These are phyloP conservation scores for Myanophis thanlyinensis DNA, from an alignment of 2,113 vertebrate species.

Conservation along the genomic window DNA sequence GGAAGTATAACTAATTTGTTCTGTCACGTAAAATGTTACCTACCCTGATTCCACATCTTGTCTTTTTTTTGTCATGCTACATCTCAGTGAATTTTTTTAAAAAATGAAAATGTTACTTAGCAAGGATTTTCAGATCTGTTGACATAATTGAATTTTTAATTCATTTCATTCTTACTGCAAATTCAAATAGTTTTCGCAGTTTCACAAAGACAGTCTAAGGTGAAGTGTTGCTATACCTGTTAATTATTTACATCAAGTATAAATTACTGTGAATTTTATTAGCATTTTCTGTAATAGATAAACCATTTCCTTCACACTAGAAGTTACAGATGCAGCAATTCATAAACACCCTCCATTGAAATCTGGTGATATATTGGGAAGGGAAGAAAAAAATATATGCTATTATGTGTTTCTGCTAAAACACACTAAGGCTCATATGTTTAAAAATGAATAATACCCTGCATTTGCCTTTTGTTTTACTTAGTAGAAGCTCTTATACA, in stretches of 20 bases:
- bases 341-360: neutral
- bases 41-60: neutral
- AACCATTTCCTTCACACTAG: neutral
- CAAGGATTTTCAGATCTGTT: neutral
- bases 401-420: neutral
- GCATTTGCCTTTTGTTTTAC: neutral
- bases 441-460: neutral
- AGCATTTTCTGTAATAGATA: neutral
- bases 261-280: neutral
- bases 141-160: neutral
- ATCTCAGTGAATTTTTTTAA: neutral
- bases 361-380: neutral
- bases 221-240: neutral
- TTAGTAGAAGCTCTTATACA: neutral
- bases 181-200: slow-evolving; percentile 1
- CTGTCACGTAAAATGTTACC: neutral
- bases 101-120: neutral
- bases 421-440: neutral
- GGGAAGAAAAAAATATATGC: neutral
- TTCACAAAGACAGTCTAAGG: neutral
- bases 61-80: neutral
- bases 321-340: neutral
- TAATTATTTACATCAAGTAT: slow-evolving; percentile 9
- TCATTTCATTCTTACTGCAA: neutral
- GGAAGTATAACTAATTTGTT: neutral